Conservation (phyloP, 2,113 vertebrate genomes). For the Lophura nycthemera region DNA sequence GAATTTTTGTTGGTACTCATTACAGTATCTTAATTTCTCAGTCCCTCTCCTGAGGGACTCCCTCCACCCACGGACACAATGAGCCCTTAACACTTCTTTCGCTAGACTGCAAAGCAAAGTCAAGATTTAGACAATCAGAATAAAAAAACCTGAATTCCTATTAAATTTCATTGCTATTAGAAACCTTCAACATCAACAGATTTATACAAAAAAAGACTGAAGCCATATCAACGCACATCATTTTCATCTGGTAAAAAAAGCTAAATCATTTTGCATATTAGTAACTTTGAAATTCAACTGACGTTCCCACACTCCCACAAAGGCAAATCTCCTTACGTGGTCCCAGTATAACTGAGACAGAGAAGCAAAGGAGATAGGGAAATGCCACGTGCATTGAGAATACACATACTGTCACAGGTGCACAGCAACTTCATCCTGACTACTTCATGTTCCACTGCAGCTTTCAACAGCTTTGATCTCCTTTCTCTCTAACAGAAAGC, state of each 20-base stretch:
- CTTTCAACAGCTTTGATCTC: not conserved
- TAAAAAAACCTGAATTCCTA: not conserved
- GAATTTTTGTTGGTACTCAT: not conserved
- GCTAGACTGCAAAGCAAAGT: not conserved
- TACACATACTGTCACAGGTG: rapidly evolving
- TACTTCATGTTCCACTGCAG: not conserved
- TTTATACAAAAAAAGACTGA: not conserved
- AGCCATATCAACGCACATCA: not conserved
- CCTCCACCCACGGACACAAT: not conserved
- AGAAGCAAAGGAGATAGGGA: not conserved
- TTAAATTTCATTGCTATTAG: not conserved
- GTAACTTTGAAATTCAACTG: not conserved
- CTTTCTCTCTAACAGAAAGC: not conserved
- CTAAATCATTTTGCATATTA: not conserved
- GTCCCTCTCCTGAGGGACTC: not conserved
- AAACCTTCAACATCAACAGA: not conserved
- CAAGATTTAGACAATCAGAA: not conserved
- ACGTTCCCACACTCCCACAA: rapidly evolving
- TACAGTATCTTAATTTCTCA: not conserved
- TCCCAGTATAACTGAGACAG: not conserved
- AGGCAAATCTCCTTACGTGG: not conserved
- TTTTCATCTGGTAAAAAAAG: not conserved
- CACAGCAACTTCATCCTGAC: not conserved
- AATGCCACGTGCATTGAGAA: not conserved
- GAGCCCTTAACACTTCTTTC: not conserved